A percentile compares a stretch with the other conserved stretches of the same genome.
Evolutionary conservation across 2,113 vertebrate species (phyloP).

Genomic region (Ranitomeya imitator): DNA sequence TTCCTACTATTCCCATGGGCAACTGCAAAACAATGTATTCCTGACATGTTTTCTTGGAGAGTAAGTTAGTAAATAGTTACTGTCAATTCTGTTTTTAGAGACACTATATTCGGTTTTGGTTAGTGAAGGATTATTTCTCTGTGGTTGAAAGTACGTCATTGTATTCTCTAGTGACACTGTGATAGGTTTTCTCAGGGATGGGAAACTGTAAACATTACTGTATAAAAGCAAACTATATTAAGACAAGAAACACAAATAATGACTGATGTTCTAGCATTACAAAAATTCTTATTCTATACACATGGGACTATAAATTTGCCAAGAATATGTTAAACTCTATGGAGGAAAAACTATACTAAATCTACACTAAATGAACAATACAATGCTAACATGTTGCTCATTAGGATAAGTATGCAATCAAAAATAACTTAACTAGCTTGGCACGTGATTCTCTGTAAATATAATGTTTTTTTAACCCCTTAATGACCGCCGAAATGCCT

Average conservation of each 20-base stretch:
- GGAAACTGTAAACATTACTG: constrained; percentile 55
- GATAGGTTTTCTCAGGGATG: constrained; percentile 55
- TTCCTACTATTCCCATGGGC: constrained; percentile 13
- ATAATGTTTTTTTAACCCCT: neutral
- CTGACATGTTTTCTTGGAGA: constrained; percentile 34
- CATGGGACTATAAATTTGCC: constrained; percentile 10
- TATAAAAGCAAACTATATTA: constrained; percentile 51
- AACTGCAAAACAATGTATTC: constrained; percentile 22
- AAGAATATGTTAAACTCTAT: too few species aligned
- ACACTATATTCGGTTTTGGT: constrained; percentile 45
- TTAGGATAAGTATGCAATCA: neutral
- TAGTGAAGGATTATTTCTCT: constrained; percentile 49
- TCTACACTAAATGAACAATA: neutral
- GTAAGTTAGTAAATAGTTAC: constrained; percentile 40
- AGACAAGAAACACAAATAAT: constrained; percentile 52
- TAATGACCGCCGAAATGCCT: too few species aligned
- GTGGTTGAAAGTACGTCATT: constrained; percentile 54
- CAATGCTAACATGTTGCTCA: neutral
- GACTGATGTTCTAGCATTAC: constrained; percentile 36
- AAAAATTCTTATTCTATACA: constrained; percentile 43
- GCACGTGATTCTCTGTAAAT: neutral
- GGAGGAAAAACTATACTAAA: constrained; percentile 13
- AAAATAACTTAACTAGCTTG: neutral
- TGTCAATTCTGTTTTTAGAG: constrained; percentile 36
- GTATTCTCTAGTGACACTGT: constrained; percentile 57